phyloP scores from a whole-genome alignment of 2,888 invertebrate genomes.

The Temnothorax ravouxi region DNA sequence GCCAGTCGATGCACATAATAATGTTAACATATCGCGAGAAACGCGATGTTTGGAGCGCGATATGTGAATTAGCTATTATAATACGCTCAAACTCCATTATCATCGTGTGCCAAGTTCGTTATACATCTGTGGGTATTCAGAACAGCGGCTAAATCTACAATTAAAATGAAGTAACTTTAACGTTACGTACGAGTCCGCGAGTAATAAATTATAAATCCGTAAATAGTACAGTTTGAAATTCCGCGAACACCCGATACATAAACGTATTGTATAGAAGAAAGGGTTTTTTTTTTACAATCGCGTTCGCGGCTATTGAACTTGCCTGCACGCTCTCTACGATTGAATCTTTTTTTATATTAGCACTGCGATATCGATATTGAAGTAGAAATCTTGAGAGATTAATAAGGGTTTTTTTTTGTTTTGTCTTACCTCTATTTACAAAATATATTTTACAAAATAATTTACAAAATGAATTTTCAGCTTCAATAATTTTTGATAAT shows the following conservation, averaged over 20 bases:
- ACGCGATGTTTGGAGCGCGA: background rate
- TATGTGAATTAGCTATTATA: slow-evolving; percentile 4
- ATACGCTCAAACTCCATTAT: background rate
- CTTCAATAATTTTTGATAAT: background rate
- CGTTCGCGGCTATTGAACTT: slow-evolving; percentile 51
- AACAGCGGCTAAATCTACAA: slow-evolving; percentile 7
- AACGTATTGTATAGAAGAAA: slow-evolving; percentile 30
- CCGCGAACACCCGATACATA: slow-evolving; percentile 45
- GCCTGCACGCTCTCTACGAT: slow-evolving; percentile 17
- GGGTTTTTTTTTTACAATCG: slow-evolving; percentile 34
- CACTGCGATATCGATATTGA: background rate
- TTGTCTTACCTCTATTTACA: background rate
- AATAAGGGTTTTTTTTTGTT: background rate
- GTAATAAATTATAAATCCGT: background rate
- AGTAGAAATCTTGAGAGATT: background rate
- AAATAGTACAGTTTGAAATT: slow-evolving; percentile 12
- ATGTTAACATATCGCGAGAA: slow-evolving; percentile 32
- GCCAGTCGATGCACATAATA: background rate
- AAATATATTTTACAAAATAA: background rate
- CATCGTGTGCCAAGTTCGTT: background rate
- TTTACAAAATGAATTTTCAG: background rate
- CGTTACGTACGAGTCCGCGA: background rate
- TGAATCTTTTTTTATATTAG: slow-evolving; percentile 40
- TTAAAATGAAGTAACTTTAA: background rate
- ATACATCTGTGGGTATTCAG: background rate